These are phyloP conservation scores for Tangara arthus DNA, from an alignment of 2,797 vertebrate genomes.

Conservation along the genomic window DNA sequence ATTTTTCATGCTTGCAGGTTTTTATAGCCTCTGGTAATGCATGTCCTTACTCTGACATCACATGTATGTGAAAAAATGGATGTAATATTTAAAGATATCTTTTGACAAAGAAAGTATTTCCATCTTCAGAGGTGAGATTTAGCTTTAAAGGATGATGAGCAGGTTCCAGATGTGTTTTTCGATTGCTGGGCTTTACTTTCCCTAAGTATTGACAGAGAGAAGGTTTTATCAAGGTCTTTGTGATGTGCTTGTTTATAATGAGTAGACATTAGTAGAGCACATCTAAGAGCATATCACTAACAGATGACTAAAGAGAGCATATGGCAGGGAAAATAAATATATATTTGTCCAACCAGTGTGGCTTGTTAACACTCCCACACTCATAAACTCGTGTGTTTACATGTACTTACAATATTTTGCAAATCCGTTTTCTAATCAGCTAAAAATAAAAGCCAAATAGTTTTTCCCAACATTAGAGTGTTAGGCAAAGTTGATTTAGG, in stretches of 20 bases:
- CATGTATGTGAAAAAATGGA: constrained; percentile 57
- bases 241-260: constrained; percentile 62
- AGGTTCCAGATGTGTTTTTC: constrained; percentile 65
- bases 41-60: constrained; percentile 44
- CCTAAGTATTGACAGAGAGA: constrained; percentile 54
- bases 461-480: not conserved
- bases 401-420: constrained; percentile 6
- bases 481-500: constrained; percentile 22
- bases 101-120: constrained; percentile 64
- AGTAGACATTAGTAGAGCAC: constrained; percentile 56
- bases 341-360: constrained; percentile 54
- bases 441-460: constrained; percentile 48
- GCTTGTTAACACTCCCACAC: constrained; percentile 63
- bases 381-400: constrained; percentile 45
- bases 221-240: constrained; percentile 68
- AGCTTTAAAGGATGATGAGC: constrained; percentile 34
- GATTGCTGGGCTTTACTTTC: not conserved
- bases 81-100: constrained; percentile 47
- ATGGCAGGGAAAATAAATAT: constrained; percentile 61
- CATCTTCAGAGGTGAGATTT: constrained; percentile 43
- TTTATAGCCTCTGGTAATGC: constrained; percentile 54
- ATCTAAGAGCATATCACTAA: constrained; percentile 52
- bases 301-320: constrained; percentile 61
- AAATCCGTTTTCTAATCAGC: constrained; percentile 4
- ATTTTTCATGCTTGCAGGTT: constrained; percentile 49